Evolutionary conservation across 1,140 invertebrate species (phyloP).

Genomic region (Capitella teleta): DNA sequence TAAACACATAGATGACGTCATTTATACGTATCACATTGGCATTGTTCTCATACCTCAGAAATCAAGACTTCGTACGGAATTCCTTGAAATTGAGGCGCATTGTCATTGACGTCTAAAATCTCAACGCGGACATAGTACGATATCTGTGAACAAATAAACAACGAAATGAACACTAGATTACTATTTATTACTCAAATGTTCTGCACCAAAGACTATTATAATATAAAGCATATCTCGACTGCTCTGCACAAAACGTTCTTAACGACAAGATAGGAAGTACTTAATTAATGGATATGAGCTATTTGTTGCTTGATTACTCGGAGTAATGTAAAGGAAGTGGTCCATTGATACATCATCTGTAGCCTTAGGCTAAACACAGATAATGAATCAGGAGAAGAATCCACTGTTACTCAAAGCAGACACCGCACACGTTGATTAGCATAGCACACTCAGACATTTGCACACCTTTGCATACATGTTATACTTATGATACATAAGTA

Average conservation of each 20-base stretch:
- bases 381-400: too few species aligned
- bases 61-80: not conserved
- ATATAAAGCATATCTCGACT: not conserved
- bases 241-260: not conserved
- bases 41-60: slow-evolving; percentile 3
- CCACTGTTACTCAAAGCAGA: too few species aligned
- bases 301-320: not conserved
- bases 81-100: slow-evolving; percentile 4
- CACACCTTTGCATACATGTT: too few species aligned
- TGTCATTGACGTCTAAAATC: slow-evolving; percentile 6
- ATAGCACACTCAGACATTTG: too few species aligned
- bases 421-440: too few species aligned
- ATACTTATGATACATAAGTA: too few species aligned
- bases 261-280: not conserved
- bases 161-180: not conserved
- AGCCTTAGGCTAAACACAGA: too few species aligned
- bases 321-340: not conserved
- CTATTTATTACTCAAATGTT: not conserved
- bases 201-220: not conserved
- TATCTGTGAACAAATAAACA: not conserved
- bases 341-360: too few species aligned
- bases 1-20: slow-evolving; percentile 3
- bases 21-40: not conserved
- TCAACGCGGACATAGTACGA: not conserved
- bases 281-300: not conserved